These are phyloP conservation scores for Phrynocephalus guinanensis DNA, from an alignment of 2,797 vertebrate species.

Conservation along the genomic window DNA sequence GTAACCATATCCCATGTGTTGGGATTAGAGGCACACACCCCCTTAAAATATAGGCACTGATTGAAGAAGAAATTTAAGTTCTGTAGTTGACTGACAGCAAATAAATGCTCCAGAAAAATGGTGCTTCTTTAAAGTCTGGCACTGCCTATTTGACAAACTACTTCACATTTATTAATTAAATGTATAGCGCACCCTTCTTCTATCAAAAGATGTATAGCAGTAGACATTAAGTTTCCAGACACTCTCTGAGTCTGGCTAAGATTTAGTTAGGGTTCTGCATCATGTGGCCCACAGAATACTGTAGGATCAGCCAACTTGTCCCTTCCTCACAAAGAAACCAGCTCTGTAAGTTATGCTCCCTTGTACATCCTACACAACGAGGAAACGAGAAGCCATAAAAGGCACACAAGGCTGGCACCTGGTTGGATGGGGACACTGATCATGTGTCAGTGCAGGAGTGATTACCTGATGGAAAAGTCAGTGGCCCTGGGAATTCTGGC, in stretches of 20 bases:
- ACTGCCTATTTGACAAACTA: not conserved
- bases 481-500: too few relatives aligned
- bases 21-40: not conserved
- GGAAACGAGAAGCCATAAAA: not conserved
- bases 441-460: too few relatives aligned
- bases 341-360: not conserved
- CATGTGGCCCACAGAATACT: not conserved
- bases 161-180: not conserved
- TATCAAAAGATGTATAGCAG: too few relatives aligned
- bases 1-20: not conserved
- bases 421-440: not conserved
- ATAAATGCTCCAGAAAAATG: not conserved
- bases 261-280: not conserved
- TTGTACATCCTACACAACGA: not conserved
- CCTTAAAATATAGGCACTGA: not conserved
- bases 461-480: not conserved
- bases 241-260: not conserved
- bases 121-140: not conserved
- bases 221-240: not conserved
- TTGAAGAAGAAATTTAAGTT: not conserved
- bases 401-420: too few relatives aligned
- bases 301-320: not conserved
- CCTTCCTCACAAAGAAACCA: not conserved
- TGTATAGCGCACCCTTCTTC: not conserved
- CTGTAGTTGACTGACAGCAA: not conserved